Evolutionary conservation across 2,888 invertebrate genomes (phyloP).

Genomic region (Papilio demoleus): DNA sequence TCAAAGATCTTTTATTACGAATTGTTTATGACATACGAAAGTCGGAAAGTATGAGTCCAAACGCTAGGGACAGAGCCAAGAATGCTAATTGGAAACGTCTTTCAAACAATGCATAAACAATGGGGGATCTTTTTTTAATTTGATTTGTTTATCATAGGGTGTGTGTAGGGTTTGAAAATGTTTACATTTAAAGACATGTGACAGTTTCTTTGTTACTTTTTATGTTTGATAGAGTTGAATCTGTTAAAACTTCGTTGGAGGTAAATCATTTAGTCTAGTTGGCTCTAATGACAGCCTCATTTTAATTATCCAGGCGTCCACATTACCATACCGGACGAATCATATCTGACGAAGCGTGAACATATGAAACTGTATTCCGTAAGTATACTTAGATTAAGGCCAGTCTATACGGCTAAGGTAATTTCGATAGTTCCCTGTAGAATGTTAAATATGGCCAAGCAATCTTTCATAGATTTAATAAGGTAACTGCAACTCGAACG

Average conservation of each 20-base stretch:
- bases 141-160: slow-evolving; percentile 52
- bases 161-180: slow-evolving; percentile 41
- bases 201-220: slow-evolving; percentile 29
- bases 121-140: slow-evolving; percentile 63
- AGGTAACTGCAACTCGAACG: too few species aligned
- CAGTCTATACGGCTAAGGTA: too few species aligned
- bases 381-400: too few species aligned
- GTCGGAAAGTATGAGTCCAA: slow-evolving; percentile 54
- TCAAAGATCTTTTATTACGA: slow-evolving; percentile 57
- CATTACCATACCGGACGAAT: too few species aligned
- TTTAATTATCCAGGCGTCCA: too few species aligned
- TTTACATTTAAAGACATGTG: slow-evolving; percentile 40
- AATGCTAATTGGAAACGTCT: slow-evolving; percentile 68
- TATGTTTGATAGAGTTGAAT: background rate
- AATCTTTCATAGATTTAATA: too few species aligned
- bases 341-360: too few species aligned
- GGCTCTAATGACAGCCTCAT: too few species aligned
- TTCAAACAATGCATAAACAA: slow-evolving; percentile 68
- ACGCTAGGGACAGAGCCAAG: slow-evolving; percentile 58
- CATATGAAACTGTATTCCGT: too few species aligned
- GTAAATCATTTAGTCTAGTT: background rate
- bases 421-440: too few species aligned
- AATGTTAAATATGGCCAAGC: too few species aligned
- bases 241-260: slow-evolving; percentile 25
- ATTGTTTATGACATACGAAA: slow-evolving; percentile 62